Evolutionary conservation across 2,888 invertebrate genomes (phyloP), one percentile per base, ranked within the genome.

Genomic region (Cactoblastis cactorum): DNA sequence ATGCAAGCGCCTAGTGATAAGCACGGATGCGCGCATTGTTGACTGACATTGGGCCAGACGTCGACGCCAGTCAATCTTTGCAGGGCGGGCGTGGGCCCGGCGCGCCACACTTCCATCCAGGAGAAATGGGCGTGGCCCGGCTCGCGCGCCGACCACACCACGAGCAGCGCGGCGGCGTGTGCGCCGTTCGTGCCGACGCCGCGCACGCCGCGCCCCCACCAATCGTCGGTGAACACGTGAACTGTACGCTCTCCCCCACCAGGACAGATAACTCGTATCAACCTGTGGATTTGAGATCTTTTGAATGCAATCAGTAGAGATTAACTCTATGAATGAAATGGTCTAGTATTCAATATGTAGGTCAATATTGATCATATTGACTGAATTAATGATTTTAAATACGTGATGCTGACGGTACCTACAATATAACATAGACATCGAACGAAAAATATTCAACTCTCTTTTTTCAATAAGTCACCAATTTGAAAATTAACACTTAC

Each of bases 151-250:
- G 28, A 9, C 60, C 95, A 95, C 84, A 95, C 95, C 51, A 96
- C 92, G 62, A 96, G 94, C 57, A 96, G 91, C n/a, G 95, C 94
- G 90, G 91, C 58, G 91, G 93, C 94, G 64, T 94, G 94, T 35
- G 94, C 38, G 43, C 61, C 51, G 91, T 17, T 17, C 37, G 37
- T 14, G 34, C 34, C 34, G 14, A 2, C 34, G 14, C 39, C 12
- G 9, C 37, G 37, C 17, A 37, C 12, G 93, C 92, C 71, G 19
- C 76, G 69, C 41, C 75, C 74, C 71, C 74, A 90, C 96, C 96
- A 96, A 74, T 95, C 95, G 69, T 93, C 95, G 32, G 95, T 94
- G 85, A 95, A 95, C 55, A 95, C 91, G 62, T 95, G 95, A 55
- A 96, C 92, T 1, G 93, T 92, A 55, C 92, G 91, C 4, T 92